These are phyloP conservation scores for Gracilinanus agilis DNA, from an alignment of 2,113 vertebrate genomes.

Conservation along the genomic window DNA sequence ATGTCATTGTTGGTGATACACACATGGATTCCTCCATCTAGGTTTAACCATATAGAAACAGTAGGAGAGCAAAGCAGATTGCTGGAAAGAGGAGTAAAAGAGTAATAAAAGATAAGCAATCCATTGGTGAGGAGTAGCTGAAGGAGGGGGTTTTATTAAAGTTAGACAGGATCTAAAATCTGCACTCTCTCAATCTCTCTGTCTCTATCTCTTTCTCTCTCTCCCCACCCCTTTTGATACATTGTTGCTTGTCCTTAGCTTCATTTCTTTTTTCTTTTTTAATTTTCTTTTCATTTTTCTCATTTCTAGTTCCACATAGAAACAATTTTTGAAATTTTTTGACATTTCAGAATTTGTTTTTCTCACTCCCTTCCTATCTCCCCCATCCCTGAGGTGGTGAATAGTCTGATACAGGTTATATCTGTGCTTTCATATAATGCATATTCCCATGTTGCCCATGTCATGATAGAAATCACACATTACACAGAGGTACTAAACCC, in stretches of 20 bases:
- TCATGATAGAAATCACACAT: too few relatives aligned
- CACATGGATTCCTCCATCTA: background rate
- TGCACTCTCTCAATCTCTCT: too few relatives aligned
- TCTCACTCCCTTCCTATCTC: too few relatives aligned
- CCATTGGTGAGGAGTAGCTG: background rate
- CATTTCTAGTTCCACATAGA: too few relatives aligned
- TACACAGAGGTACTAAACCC: too few relatives aligned
- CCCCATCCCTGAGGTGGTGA: too few relatives aligned
- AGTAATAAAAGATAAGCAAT: background rate
- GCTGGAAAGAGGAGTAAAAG: background rate
- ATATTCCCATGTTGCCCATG: background rate
- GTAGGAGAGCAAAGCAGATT: background rate
- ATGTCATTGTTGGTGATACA: background rate
- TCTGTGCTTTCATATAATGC: too few relatives aligned
- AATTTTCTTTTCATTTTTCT: too few relatives aligned
- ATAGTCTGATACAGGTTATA: too few relatives aligned
- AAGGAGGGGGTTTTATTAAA: background rate
- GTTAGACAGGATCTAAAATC: background rate
- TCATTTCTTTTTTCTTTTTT: background rate
- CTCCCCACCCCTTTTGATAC: rapidly evolving
- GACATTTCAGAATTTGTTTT: too few relatives aligned
- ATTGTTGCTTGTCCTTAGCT: rapidly evolving
- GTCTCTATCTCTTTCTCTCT: background rate
- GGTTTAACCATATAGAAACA: background rate
- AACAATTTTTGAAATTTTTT: too few relatives aligned